These are phyloP conservation scores for Drosophila niveifrons DNA, from an alignment of 2,888 invertebrate species.

Conservation along the genomic window DNA sequence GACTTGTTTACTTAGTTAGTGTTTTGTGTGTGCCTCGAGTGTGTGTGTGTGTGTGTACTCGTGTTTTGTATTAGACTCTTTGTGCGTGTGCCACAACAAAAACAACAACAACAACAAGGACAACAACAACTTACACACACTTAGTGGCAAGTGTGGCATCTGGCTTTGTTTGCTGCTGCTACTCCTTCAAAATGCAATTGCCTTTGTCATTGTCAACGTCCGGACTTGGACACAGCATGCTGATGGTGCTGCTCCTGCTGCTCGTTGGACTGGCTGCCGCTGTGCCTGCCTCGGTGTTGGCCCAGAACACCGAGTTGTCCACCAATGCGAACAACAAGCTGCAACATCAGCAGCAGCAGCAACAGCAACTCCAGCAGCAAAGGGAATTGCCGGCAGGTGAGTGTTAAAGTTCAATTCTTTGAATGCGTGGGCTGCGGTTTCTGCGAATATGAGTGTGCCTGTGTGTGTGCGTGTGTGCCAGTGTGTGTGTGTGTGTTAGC, in stretches of 20 bases:
- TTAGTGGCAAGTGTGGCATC: slow-evolving; percentile 7
- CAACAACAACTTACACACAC: not conserved
- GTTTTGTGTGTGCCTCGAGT: slow-evolving; percentile 13
- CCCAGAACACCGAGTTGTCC: slow-evolving; percentile 83
- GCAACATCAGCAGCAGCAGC: slow-evolving; percentile 69
- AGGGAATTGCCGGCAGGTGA: slow-evolving; percentile 72
- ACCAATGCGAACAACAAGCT: slow-evolving; percentile 74
- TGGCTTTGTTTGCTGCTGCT: not conserved
- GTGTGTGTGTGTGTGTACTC: not conserved
- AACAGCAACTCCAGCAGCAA: slow-evolving; percentile 52
- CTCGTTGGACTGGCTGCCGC: slow-evolving; percentile 68
- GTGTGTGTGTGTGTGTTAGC: slow-evolving; percentile 30
- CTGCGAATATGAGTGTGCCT: not conserved
- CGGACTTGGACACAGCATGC: slow-evolving; percentile 31
- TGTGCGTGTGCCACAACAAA: not conserved
- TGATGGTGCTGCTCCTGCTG: slow-evolving; percentile 69
- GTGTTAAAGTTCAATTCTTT: slow-evolving; percentile 66
- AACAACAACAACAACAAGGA: not conserved
- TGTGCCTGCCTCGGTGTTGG: slow-evolving; percentile 84
- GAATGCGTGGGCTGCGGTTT: slow-evolving; percentile 49
- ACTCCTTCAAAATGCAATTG: slow-evolving; percentile 52
- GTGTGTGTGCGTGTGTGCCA: slow-evolving; percentile 19
- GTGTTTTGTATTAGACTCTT: slow-evolving; percentile 5
- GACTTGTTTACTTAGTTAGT: slow-evolving; percentile 30
- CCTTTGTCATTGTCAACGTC: slow-evolving; percentile 37